These are phyloP conservation scores for Perognathus longimembris DNA, from an alignment of 2,113 vertebrate species.

Conservation along the genomic window DNA sequence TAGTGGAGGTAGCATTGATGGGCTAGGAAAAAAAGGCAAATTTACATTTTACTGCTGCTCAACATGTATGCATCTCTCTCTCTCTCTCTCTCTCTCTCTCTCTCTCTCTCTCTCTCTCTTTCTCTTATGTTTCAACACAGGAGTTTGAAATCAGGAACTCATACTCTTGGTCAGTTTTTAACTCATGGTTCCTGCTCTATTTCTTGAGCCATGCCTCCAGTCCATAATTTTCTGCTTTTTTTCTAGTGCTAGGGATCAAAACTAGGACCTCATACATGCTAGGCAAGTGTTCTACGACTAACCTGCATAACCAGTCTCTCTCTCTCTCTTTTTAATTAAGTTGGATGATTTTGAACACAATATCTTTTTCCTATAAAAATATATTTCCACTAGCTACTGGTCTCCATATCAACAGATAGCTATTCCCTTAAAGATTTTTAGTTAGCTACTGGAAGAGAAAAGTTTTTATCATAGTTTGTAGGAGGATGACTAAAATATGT, in stretches of 20 bases:
- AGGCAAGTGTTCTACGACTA: no score
- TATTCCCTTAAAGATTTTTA: conserved; percentile 38
- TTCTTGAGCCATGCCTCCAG: no score
- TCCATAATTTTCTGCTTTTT: no score
- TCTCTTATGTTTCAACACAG: no score
- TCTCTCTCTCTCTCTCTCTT: no score
- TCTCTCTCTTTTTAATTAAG: conserved; percentile 25
- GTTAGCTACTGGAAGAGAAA: background rate
- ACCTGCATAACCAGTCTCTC: no score
- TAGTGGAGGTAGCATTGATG: background rate
- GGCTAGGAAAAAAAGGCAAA: conserved; percentile 13
- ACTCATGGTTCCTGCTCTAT: no score
- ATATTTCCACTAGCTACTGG: background rate
- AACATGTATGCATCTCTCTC: background rate
- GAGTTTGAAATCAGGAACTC: no score
- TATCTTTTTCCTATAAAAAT: background rate
- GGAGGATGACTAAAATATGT: background rate
- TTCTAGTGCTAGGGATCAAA: no score
- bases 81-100: no score
- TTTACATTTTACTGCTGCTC: background rate
- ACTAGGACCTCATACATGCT: no score
- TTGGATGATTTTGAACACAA: conserved; percentile 7
- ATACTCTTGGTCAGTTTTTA: no score
- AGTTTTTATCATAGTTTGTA: conserved; percentile 1
- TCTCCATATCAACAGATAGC: conserved; percentile 19